Evolutionary conservation across 2,797 vertebrate genomes (phyloP).

Genomic region (Cossypha polioptera): DNA sequence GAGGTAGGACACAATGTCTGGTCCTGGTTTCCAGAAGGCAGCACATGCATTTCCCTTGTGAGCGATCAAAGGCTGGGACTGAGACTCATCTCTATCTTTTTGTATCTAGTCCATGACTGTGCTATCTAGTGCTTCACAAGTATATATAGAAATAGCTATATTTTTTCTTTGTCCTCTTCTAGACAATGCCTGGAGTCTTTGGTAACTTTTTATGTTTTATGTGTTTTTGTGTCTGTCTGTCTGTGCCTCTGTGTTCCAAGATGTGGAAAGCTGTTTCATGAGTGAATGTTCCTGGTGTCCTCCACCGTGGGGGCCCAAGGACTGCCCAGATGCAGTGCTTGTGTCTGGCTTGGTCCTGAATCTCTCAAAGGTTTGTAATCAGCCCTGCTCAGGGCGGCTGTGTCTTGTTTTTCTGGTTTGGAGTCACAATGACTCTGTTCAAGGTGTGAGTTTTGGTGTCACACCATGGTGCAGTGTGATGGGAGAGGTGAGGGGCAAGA

Average conservation of each 20-base stretch:
- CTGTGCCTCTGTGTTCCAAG: background rate
- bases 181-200: background rate
- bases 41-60: background rate
- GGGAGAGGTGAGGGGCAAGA: background rate
- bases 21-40: background rate
- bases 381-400: background rate
- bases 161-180: background rate
- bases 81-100: background rate
- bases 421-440: background rate
- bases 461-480: background rate
- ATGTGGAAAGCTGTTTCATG: background rate
- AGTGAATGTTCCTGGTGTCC: background rate
- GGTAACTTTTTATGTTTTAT: background rate
- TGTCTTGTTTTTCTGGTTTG: background rate
- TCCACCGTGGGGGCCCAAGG: background rate
- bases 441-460: background rate
- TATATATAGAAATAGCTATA: constrained; percentile 2
- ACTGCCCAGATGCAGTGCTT: background rate
- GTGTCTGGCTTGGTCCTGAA: background rate
- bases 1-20: background rate
- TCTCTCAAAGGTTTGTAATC: background rate
- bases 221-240: background rate
- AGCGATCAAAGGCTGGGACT: background rate
- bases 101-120: background rate
- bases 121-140: constrained; percentile 12